phyloP scores from a whole-genome alignment of 2,113 vertebrate species.

The Hassar affinis region DNA sequence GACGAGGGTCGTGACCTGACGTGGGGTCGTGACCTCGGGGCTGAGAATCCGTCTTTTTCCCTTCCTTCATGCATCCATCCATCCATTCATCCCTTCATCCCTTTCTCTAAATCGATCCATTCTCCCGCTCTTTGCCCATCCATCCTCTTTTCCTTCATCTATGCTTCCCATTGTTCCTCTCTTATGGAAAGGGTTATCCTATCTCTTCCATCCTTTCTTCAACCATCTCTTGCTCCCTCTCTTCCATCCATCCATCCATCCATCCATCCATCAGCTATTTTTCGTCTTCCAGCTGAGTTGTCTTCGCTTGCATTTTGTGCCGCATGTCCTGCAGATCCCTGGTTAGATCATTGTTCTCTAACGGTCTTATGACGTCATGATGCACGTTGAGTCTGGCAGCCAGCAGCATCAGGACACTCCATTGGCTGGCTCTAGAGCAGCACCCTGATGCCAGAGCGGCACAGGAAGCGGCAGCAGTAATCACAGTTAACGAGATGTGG shows the following conservation, averaged over 20 bases:
- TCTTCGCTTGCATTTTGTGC: background rate
- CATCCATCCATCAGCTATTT: background rate
- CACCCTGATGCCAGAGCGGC: slow-evolving; percentile 8
- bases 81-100: background rate
- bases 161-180: background rate
- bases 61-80: background rate
- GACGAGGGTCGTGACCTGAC: background rate
- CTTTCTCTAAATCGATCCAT: background rate
- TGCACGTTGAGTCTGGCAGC: slow-evolving; percentile 16
- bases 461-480: slow-evolving; percentile 22
- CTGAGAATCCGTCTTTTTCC: background rate
- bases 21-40: background rate
- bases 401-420: background rate
- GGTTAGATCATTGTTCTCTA: background rate
- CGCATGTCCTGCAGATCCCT: background rate
- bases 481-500: slow-evolving; percentile 44
- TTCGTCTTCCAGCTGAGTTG: background rate
- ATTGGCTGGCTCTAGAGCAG: slow-evolving; percentile 21
- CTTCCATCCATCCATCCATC: background rate
- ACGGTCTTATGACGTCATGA: background rate
- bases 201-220: background rate
- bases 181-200: too few species aligned
- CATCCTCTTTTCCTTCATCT: background rate
- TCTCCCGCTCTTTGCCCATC: background rate
- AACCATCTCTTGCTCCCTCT: background rate